Conservation (phyloP, 2,113 vertebrate genomes). For the Smithornis capensis region DNA sequence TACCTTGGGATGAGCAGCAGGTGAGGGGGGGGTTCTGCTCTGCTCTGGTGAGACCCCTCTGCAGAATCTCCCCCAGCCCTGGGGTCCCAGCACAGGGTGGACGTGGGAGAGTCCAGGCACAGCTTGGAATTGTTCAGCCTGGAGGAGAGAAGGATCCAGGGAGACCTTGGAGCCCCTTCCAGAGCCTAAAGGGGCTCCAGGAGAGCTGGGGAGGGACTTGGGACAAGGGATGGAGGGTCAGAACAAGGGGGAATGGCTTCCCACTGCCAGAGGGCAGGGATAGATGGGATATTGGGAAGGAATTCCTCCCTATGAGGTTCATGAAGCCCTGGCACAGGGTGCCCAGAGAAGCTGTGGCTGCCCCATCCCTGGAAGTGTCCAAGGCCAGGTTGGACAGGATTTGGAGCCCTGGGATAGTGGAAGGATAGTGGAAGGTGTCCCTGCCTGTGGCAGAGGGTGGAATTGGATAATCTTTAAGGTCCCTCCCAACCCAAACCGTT, state of each 20-base stretch:
- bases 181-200: neutral
- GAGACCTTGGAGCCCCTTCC: neutral
- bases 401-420: fast-evolving
- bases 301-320: neutral
- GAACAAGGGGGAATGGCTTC: neutral
- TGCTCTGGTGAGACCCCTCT: neutral
- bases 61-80: neutral
- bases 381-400: fast-evolving
- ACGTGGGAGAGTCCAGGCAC: neutral
- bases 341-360: neutral
- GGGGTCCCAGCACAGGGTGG: neutral
- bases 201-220: neutral
- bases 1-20: neutral
- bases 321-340: neutral
- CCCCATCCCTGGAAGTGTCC: neutral
- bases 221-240: neutral
- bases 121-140: neutral
- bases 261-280: neutral
- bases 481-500: neutral
- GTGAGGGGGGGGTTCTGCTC: neutral
- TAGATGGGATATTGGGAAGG: neutral
- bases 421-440: neutral
- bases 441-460: neutral
- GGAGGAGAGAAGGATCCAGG: neutral
- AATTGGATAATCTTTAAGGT: neutral